Conservation (phyloP, 1,140 invertebrate genomes). For the Fopius arisanus region DNA sequence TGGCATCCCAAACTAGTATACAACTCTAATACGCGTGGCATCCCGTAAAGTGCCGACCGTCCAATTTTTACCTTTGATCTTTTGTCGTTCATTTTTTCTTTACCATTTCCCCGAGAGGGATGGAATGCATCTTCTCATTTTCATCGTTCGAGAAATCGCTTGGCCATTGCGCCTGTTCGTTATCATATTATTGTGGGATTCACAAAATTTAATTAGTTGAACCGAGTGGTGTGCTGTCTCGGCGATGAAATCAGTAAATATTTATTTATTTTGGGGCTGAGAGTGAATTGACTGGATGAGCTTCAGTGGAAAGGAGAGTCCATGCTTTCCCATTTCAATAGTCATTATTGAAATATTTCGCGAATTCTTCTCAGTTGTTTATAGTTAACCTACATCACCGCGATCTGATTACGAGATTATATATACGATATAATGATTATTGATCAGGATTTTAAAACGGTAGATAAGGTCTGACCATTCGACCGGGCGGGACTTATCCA, state of each 20-base stretch:
- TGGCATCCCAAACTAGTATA: constrained; percentile 6
- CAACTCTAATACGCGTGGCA: constrained; percentile 3
- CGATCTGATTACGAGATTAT: too few relatives aligned
- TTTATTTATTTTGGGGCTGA: background rate
- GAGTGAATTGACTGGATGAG: background rate
- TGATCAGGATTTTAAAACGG: too few relatives aligned
- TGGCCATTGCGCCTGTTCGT: constrained; percentile 46
- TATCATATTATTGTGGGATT: constrained; percentile 36
- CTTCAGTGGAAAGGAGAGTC: too few relatives aligned
- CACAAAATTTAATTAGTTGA: constrained; percentile 47
- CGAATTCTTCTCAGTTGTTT: too few relatives aligned
- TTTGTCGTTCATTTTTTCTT: background rate
- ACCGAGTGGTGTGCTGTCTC: constrained; percentile 34
- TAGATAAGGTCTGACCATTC: too few relatives aligned
- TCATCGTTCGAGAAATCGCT: constrained; percentile 48
- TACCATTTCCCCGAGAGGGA: constrained; percentile 31
- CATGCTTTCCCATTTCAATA: too few relatives aligned
- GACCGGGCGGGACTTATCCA: too few relatives aligned
- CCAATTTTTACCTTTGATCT: background rate
- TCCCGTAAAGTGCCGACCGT: background rate
- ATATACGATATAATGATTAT: too few relatives aligned
- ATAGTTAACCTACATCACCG: too few relatives aligned
- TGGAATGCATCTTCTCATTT: constrained; percentile 41
- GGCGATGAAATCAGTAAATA: constrained; percentile 16
- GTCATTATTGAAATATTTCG: too few relatives aligned